Evolutionary conservation across 2,113 vertebrate species (phyloP).

Genomic region (Perca flavescens): DNA sequence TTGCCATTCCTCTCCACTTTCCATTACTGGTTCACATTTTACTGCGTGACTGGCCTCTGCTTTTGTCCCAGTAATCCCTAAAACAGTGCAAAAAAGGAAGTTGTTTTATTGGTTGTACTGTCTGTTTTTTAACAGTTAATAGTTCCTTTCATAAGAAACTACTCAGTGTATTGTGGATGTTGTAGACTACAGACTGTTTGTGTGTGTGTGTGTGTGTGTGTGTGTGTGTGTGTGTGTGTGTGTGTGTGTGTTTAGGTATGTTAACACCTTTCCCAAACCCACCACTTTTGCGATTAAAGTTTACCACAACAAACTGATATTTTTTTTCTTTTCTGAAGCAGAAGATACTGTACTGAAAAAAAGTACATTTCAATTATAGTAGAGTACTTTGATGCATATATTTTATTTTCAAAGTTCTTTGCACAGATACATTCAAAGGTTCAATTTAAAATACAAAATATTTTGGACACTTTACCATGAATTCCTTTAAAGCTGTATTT

Average conservation of each 20-base stretch:
- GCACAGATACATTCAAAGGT: not conserved
- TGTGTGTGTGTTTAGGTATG: not conserved
- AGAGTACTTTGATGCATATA: not conserved
- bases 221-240: not conserved
- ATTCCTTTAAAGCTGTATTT: not conserved
- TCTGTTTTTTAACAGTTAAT: not conserved
- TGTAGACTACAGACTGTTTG: not conserved
- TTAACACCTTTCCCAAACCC: not conserved
- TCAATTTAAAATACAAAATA: not conserved
- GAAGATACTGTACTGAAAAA: not conserved
- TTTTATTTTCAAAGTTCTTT: not conserved
- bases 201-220: not conserved
- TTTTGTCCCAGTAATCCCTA: constrained; percentile 14
- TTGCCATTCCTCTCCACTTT: not conserved
- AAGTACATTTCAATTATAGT: not conserved
- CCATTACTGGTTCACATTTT: not conserved
- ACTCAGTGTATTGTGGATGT: not conserved
- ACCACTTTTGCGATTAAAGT: not conserved
- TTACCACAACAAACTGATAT: not conserved
- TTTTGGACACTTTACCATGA: not conserved
- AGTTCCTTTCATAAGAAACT: too few species aligned
- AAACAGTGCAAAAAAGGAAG: not conserved
- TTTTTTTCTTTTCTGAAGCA: not conserved
- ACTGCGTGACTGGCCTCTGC: not conserved
- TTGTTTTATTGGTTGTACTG: not conserved